These are phyloP conservation scores for Acleris cristana DNA, from an alignment of 2,888 invertebrate genomes.

Conservation along the genomic window DNA sequence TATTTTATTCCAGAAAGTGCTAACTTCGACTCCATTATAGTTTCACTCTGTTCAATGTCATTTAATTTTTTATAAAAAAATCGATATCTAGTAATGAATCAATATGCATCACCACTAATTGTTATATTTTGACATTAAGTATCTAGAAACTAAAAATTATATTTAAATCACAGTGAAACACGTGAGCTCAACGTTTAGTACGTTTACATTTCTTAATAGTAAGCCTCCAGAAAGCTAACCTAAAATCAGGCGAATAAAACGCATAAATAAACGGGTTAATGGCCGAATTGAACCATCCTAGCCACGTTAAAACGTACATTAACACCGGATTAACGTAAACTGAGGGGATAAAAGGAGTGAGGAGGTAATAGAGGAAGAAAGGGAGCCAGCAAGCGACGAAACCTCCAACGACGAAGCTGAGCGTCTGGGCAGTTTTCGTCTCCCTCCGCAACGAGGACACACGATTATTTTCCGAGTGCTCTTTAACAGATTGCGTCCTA, in stretches of 20 bases:
- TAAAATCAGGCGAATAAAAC: conserved; percentile 94
- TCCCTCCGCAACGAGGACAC: conserved; percentile 90
- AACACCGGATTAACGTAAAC: conserved; percentile 85
- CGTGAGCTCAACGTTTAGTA: conserved; percentile 55
- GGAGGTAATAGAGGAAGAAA: conserved; percentile 92
- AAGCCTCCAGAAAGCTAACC: conserved; percentile 93
- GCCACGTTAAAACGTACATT: conserved; percentile 92
- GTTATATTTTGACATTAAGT: too few species aligned
- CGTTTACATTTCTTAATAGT: conserved; percentile 88
- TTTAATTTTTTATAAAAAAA: too few species aligned
- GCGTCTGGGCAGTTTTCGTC: conserved; percentile 94
- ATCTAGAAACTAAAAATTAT: too few species aligned
- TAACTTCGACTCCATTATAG: too few species aligned
- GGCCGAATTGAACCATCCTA: conserved; percentile 95
- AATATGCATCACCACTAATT: too few species aligned
- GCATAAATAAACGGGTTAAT: conserved; percentile 96
- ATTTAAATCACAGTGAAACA: neutral
- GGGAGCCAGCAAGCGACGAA: conserved; percentile 95
- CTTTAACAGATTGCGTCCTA: conserved; percentile 80
- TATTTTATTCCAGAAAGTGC: too few species aligned
- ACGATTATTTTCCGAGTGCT: conserved; percentile 83
- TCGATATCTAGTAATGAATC: too few species aligned
- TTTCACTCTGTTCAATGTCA: too few species aligned
- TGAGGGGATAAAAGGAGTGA: conserved; percentile 89
- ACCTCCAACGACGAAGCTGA: conserved; percentile 94